Evolutionary conservation across 2,113 vertebrate genomes (phyloP).

Genomic region (Tonatia bakeri): DNA sequence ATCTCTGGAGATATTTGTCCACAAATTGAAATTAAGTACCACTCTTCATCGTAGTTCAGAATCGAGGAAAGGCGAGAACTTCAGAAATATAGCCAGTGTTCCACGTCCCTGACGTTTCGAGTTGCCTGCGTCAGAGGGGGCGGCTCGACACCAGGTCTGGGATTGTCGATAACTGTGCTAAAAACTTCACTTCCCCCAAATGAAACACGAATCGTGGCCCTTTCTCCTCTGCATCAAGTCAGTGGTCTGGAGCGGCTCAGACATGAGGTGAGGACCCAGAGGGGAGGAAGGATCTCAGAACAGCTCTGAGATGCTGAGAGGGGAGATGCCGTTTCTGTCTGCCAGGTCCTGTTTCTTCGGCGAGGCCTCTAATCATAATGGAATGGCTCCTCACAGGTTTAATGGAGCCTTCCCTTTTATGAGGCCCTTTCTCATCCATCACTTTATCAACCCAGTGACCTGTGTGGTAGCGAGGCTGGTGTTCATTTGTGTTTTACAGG

Average conservation of each 20-base stretch:
- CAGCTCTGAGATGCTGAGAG: background rate
- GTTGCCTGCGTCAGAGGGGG: background rate
- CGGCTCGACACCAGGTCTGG: background rate
- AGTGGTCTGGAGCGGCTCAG: background rate
- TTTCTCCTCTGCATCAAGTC: background rate
- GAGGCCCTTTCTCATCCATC: background rate
- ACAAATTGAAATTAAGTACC: background rate
- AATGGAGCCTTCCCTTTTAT: background rate
- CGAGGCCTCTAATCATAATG: conserved; percentile 1
- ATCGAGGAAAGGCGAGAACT: background rate
- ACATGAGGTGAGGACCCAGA: background rate
- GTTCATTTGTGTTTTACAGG: background rate
- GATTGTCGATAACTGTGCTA: background rate
- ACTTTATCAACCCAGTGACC: background rate
- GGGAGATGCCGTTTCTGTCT: background rate
- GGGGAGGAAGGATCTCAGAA: background rate
- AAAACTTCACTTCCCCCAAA: background rate
- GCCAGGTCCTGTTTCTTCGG: background rate
- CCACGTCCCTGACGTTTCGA: accelerated
- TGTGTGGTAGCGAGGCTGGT: background rate
- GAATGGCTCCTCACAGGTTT: background rate
- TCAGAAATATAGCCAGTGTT: background rate
- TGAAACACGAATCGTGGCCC: background rate
- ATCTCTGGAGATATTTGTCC: conserved; percentile 1
- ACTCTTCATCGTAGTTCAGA: background rate